A percentile compares a stretch with the other conserved stretches of the same genome.
phyloP scores from a whole-genome alignment of 2,113 vertebrate species.

The Nothobranchius furzeri region DNA sequence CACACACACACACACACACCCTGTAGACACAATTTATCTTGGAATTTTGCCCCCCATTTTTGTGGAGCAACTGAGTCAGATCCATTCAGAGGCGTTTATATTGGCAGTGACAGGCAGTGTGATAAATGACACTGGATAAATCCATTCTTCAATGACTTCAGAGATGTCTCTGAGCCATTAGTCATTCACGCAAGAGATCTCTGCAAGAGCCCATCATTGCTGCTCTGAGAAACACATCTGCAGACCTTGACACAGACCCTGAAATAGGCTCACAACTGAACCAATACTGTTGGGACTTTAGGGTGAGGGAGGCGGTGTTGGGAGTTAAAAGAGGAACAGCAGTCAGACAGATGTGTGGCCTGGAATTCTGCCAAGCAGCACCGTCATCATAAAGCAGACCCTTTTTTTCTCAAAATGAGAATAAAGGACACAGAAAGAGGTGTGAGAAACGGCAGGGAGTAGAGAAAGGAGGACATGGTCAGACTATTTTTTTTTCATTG shows the following conservation, averaged over 20 bases:
- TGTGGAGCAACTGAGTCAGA: conserved; percentile 27
- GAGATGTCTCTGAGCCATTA: conserved; percentile 69
- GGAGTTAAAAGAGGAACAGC: conserved; percentile 68
- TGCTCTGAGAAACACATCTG: conserved; percentile 67
- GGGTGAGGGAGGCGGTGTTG: conserved; percentile 30
- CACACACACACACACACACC: too few species aligned
- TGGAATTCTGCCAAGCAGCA: conserved; percentile 74
- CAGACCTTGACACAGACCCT: conserved; percentile 71
- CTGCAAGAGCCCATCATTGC: conserved; percentile 67
- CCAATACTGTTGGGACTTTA: conserved; percentile 63
- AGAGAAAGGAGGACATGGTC: conserved; percentile 34
- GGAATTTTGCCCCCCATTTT: conserved; percentile 21
- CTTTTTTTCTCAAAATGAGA: conserved; percentile 71
- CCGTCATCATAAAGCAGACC: conserved; percentile 61
- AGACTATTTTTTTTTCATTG: conserved; percentile 37
- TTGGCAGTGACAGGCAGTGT: conserved; percentile 65
- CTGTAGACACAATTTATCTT: conserved; percentile 14
- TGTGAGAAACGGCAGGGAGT: conserved; percentile 60
- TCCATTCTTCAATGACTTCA: conserved; percentile 69
- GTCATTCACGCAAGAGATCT: conserved; percentile 71
- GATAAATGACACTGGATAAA: conserved; percentile 68
- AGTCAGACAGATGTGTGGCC: conserved; percentile 79
- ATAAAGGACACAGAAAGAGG: conserved; percentile 22
- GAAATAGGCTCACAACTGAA: conserved; percentile 73
- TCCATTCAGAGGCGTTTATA: conserved; percentile 60